Conservation (phyloP, 1,140 invertebrate species). For the Cydia pomonella region DNA sequence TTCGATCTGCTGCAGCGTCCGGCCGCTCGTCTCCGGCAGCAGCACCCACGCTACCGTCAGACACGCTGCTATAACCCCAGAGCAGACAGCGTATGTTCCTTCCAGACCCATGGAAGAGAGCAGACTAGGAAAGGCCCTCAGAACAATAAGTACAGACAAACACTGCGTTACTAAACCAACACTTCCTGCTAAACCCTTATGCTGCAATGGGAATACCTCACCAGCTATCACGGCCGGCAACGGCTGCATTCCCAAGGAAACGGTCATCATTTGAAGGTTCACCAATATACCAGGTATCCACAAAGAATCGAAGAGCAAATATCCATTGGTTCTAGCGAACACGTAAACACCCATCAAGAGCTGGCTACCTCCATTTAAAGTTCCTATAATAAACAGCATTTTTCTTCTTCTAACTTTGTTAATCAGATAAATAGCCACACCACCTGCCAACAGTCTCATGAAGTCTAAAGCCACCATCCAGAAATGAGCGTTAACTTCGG, state of each 20-base stretch:
- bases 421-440: conserved; percentile 57
- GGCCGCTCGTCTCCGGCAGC: conserved; percentile 54
- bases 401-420: conserved; percentile 57
- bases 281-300: conserved; percentile 60
- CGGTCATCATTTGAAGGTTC: conserved; percentile 55
- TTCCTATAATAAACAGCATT: conserved; percentile 53
- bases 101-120: conserved; percentile 48
- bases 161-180: conserved; percentile 55
- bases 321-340: conserved; percentile 41
- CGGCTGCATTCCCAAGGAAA: conserved; percentile 58
- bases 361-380: conserved; percentile 50
- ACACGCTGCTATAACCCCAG: conserved; percentile 41
- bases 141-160: conserved; percentile 47
- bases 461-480: conserved; percentile 83
- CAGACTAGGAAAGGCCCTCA: conserved; percentile 51
- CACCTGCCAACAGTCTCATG: conserved; percentile 73
- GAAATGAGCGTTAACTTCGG: conserved; percentile 76
- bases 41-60: conserved; percentile 49
- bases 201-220: conserved; percentile 61
- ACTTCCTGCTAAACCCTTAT: conserved; percentile 52
- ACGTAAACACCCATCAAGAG: conserved; percentile 54
- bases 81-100: conserved; percentile 53
- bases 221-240: conserved; percentile 61
- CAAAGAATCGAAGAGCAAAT: conserved; percentile 46
- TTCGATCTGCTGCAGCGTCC: conserved; percentile 55